Evolutionary conservation across 2,113 vertebrate genomes (phyloP).

Genomic region (Protobothrops mucrosquamatus): DNA sequence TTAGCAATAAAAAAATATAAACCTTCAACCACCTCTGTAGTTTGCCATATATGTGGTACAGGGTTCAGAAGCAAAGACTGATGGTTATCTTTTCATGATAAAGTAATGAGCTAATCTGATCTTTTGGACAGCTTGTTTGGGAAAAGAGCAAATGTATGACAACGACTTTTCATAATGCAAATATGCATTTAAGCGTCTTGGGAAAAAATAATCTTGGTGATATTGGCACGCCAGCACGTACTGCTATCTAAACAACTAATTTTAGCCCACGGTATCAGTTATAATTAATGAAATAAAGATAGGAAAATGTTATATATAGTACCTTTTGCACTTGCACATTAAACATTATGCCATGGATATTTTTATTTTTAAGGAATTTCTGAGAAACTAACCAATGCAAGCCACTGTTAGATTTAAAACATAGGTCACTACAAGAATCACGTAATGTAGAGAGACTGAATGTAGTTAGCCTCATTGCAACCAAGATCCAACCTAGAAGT

Average conservation of each 20-base stretch:
- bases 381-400: neutral
- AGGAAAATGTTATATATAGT: constrained; percentile 20
- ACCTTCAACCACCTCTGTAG: neutral
- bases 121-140: neutral
- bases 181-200: neutral
- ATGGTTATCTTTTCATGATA: neutral
- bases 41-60: neutral
- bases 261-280: neutral
- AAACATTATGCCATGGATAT: constrained; percentile 11
- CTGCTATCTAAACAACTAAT: neutral
- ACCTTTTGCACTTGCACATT: neutral
- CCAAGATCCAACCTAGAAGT: neutral
- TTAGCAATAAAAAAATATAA: neutral
- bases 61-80: neutral
- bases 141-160: neutral
- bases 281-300: neutral
- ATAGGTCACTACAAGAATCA: neutral
- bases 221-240: too few relatives aligned
- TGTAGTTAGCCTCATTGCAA: neutral
- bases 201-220: neutral
- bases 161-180: neutral
- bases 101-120: neutral
- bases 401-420: neutral
- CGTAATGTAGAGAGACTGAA: neutral
- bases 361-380: neutral